Evolutionary conservation across 2,888 invertebrate genomes (phyloP).

Genomic region (Himalopsyche kuldschensis): DNA sequence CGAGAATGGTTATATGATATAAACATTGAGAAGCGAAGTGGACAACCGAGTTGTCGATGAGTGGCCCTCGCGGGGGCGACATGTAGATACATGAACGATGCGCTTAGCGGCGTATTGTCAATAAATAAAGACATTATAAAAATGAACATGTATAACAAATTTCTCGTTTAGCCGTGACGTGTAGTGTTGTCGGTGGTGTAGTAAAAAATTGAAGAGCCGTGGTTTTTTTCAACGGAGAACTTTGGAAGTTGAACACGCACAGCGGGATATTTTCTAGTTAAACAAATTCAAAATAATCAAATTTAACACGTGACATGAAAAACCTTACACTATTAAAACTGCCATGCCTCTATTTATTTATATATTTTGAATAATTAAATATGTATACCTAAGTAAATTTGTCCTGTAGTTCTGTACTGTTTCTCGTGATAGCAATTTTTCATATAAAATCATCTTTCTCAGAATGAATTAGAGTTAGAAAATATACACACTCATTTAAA

Average conservation of each 20-base stretch:
- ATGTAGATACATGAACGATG: conserved; percentile 6
- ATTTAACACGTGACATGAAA: conserved; percentile 19
- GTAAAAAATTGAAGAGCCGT: background rate
- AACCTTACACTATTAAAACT: conserved; percentile 25
- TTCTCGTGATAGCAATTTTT: conserved; percentile 31
- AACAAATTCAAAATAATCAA: conserved; percentile 30
- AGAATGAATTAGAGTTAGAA: conserved; percentile 7
- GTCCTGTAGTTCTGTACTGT: conserved; percentile 31
- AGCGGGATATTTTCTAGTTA: conserved; percentile 33
- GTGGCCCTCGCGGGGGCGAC: background rate
- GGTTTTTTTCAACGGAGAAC: background rate
- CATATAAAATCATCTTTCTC: conserved; percentile 21
- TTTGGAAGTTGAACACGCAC: background rate
- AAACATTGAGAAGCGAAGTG: background rate
- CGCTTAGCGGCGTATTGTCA: conserved; percentile 19
- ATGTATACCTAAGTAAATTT: conserved; percentile 28
- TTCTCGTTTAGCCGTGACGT: conserved; percentile 28
- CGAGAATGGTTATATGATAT: background rate
- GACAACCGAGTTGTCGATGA: background rate
- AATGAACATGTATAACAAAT: conserved; percentile 38
- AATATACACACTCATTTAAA: background rate
- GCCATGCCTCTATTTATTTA: conserved; percentile 36
- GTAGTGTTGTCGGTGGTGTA: conserved; percentile 10
- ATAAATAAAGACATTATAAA: conserved; percentile 17
- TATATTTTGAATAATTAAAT: conserved; percentile 26